Evolutionary conservation across 1,140 invertebrate genomes (phyloP).

Genomic region (Drosophila ogumai): DNA sequence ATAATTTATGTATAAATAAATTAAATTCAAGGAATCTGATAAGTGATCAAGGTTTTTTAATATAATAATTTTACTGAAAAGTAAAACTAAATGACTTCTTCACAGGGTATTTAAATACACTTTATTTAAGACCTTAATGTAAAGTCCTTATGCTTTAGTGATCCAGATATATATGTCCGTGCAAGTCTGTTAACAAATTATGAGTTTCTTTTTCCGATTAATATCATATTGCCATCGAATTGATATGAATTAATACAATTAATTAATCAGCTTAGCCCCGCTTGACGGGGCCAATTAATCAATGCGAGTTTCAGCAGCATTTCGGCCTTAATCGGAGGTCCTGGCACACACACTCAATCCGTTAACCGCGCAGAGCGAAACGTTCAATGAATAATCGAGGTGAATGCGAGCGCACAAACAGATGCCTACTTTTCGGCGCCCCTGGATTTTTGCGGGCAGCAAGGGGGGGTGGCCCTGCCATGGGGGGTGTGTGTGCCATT

Average conservation of each 20-base stretch:
- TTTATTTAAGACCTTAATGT: not conserved
- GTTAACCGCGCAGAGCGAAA: conserved; percentile 53
- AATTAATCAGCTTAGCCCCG: conserved; percentile 33
- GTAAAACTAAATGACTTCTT: too few relatives aligned
- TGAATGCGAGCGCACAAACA: conserved; percentile 38
- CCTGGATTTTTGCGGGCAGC: not conserved
- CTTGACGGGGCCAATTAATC: conserved; percentile 23
- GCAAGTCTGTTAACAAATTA: not conserved
- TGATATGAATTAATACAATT: conserved; percentile 35
- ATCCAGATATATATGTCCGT: not conserved
- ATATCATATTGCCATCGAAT: conserved; percentile 16
- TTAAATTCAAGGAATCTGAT: too few relatives aligned
- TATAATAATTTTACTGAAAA: too few relatives aligned
- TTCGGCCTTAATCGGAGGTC: conserved; percentile 10
- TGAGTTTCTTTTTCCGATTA: conserved; percentile 11
- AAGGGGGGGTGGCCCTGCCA: not conserved
- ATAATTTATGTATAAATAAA: too few relatives aligned
- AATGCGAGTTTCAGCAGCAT: not conserved
- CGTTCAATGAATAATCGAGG: conserved; percentile 71
- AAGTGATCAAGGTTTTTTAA: too few relatives aligned
- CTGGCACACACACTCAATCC: conserved; percentile 16
- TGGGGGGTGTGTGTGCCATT: not conserved
- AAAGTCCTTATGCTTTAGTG: not conserved
- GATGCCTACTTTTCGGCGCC: conserved; percentile 58
- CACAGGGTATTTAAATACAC: too few relatives aligned